These are phyloP conservation scores for Umimayanthus chanpuru DNA, from an alignment of 92 coral and sea anemone genomes.

Conservation along the genomic window DNA sequence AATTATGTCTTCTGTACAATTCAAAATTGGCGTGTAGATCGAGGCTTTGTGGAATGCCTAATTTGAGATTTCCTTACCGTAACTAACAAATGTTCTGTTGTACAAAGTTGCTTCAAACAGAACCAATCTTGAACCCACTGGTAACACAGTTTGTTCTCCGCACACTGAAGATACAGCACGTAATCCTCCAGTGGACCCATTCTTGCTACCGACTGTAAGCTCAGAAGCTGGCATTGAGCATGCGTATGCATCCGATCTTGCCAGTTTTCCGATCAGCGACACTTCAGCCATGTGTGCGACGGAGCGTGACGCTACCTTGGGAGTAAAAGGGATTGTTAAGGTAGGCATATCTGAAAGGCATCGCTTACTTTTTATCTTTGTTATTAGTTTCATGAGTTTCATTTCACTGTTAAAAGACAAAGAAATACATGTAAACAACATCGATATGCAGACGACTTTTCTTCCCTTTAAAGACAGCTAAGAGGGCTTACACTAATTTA, in stretches of 20 bases:
- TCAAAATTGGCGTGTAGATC: no score
- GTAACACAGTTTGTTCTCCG: background rate
- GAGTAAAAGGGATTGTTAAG: no score
- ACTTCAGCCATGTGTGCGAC: no score
- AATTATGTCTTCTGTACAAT: no score
- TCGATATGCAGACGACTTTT: background rate
- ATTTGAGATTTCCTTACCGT: background rate
- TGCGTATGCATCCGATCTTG: no score
- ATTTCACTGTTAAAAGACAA: background rate
- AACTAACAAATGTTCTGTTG: background rate
- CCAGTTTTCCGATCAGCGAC: no score
- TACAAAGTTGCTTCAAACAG: background rate
- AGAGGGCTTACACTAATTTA: no score
- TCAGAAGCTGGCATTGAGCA: background rate
- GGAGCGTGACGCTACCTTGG: no score
- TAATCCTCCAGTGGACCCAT: background rate
- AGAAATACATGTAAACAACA: background rate
- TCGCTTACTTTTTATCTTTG: background rate
- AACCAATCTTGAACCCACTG: background rate
- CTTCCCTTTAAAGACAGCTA: no score
- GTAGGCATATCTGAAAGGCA: background rate
- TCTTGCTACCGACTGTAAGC: background rate
- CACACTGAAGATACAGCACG: background rate
- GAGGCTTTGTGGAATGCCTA: no score
- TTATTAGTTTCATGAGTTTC: background rate